Evolutionary conservation across 2,888 invertebrate genomes (phyloP).

Genomic region (Drosophila incognita): DNA sequence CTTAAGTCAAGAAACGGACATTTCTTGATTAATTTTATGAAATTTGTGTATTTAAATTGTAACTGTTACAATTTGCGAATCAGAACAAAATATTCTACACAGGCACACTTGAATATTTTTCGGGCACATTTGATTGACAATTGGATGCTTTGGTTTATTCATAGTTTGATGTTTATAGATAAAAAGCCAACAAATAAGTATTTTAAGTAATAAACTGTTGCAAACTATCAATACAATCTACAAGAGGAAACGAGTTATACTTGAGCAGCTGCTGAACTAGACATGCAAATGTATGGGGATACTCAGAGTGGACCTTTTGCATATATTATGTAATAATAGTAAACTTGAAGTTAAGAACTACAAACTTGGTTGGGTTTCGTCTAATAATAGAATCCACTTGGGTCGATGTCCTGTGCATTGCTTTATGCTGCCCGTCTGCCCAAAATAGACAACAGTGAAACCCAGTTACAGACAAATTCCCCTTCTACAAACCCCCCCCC

Average conservation of each 20-base stretch:
- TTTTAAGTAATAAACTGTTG: not conserved
- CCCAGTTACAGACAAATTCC: slow-evolving; percentile 3
- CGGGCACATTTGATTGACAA: not conserved
- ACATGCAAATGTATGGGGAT: not conserved
- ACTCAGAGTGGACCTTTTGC: not conserved
- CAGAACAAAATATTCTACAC: not conserved
- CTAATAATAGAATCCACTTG: slow-evolving; percentile 30
- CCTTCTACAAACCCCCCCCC: slow-evolving; percentile 1
- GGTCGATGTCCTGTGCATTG: slow-evolving; percentile 21
- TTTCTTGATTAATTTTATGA: not conserved
- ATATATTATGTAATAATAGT: not conserved
- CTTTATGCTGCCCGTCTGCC: slow-evolving; percentile 18
- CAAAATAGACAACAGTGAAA: slow-evolving; percentile 33
- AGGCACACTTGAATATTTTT: not conserved
- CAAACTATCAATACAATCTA: not conserved
- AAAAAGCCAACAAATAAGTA: not conserved
- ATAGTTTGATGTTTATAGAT: not conserved
- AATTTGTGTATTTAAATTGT: not conserved
- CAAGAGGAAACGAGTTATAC: not conserved
- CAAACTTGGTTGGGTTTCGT: slow-evolving; percentile 8
- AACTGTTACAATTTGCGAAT: not conserved
- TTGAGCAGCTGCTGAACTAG: not conserved
- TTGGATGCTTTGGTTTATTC: not conserved
- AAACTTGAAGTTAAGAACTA: slow-evolving; percentile 5
- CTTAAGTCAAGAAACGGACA: not conserved